A percentile compares a stretch with the other conserved stretches of the same genome.
These are phyloP conservation scores for Rhagium mordax DNA, from an alignment of 2,888 invertebrate genomes.

Conservation along the genomic window DNA sequence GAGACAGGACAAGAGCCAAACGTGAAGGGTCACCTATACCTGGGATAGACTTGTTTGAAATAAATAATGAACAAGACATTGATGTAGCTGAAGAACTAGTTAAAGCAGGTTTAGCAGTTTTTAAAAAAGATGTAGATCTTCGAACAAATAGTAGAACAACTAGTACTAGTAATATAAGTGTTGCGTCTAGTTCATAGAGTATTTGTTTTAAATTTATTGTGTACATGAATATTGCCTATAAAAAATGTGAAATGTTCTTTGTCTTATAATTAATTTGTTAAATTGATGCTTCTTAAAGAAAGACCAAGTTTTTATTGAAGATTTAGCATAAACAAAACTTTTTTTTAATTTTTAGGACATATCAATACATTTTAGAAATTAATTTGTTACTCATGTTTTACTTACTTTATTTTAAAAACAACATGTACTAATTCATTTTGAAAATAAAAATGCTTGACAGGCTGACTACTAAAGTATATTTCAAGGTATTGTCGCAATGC, in stretches of 20 bases:
- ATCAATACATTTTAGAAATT: no score
- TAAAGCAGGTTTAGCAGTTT: conserved; percentile 74
- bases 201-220: not conserved
- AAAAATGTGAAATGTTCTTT: not conserved
- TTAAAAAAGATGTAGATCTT: conserved; percentile 60
- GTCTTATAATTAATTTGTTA: not conserved
- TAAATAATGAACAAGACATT: conserved; percentile 76
- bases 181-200: conserved; percentile 56
- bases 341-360: no score
- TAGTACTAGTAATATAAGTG: conserved; percentile 63
- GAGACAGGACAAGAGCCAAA: conserved; percentile 68
- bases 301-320: not conserved
- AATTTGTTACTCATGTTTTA: no score
- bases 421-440: no score
- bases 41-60: conserved; percentile 83
- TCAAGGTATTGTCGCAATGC: no score
- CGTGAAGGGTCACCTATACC: conserved; percentile 83
- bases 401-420: no score
- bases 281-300: not conserved
- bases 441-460: no score
- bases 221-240: not conserved
- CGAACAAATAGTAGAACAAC: conserved; percentile 57
- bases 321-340: no score
- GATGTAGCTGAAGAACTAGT: conserved; percentile 78
- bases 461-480: no score